A percentile compares a stretch with the other conserved stretches of the same genome.
Evolutionary conservation across 2,888 invertebrate species (phyloP).

Genomic region (Netelia melanura): DNA sequence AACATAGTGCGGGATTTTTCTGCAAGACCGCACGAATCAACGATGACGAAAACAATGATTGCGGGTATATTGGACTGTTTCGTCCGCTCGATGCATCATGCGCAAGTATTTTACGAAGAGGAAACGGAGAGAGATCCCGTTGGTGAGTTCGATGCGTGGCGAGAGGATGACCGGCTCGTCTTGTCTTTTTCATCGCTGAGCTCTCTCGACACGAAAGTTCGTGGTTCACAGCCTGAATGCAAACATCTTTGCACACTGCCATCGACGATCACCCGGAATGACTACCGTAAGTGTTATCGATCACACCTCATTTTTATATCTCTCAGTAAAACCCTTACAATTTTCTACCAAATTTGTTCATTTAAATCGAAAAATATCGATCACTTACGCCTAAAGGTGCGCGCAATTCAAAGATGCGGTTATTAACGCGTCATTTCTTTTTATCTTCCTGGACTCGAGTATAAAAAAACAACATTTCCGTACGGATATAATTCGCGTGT

Average conservation of each 20-base stretch:
- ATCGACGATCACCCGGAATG: neutral
- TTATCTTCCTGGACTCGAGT: neutral
- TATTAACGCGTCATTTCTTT: neutral
- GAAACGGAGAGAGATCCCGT: conserved; percentile 6
- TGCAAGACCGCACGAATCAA: too few species aligned
- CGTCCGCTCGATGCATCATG: neutral
- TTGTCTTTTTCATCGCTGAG: neutral
- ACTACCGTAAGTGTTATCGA: neutral
- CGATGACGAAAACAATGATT: neutral
- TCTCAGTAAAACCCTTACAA: too few species aligned
- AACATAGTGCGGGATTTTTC: neutral
- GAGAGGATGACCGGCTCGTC: conserved; percentile 23
- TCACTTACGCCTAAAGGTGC: too few species aligned
- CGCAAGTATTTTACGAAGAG: neutral
- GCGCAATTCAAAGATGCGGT: neutral
- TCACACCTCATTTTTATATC: neutral
- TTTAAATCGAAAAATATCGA: too few species aligned
- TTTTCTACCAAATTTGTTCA: neutral
- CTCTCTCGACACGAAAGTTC: neutral
- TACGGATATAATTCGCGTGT: conserved; percentile 7
- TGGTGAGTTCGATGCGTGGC: conserved; percentile 63
- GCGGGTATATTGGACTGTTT: neutral
- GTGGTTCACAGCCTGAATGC: too few species aligned
- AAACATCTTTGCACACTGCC: too few species aligned
- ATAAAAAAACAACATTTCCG: conserved; percentile 12